Conservation (phyloP, 1,140 invertebrate genomes). For the Zaprionus taronus region DNA sequence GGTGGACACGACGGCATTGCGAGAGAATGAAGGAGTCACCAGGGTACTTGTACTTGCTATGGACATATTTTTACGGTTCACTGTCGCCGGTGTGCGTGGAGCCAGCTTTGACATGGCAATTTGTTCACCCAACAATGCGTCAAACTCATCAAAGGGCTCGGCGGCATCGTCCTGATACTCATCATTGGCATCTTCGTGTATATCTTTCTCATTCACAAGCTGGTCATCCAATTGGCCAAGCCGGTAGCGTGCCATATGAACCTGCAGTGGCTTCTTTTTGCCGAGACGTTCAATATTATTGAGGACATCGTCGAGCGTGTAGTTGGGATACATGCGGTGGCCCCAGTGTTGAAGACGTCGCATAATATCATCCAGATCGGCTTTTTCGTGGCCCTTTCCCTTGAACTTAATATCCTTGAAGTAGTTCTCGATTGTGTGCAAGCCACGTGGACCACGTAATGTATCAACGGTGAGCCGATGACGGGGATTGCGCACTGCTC, state of each 20-base stretch:
- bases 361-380: conserved; percentile 93
- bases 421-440: conserved; percentile 90
- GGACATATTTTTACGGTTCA: conserved; percentile 31
- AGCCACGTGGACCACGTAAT: conserved; percentile 90
- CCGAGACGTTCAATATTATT: conserved; percentile 93
- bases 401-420: conserved; percentile 93
- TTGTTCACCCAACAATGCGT: conserved; percentile 85
- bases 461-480: conserved; percentile 90
- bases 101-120: conserved; percentile 80
- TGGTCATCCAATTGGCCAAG: conserved; percentile 86
- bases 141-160: conserved; percentile 85
- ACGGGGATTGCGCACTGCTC: conserved; percentile 88
- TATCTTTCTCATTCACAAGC: conserved; percentile 26
- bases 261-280: conserved; percentile 88
- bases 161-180: conserved; percentile 74
- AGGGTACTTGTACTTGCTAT: conserved; percentile 45
- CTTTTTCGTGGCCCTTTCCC: conserved; percentile 92
- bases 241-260: conserved; percentile 87
- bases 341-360: conserved; percentile 96
- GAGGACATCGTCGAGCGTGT: conserved; percentile 93
- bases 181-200: conserved; percentile 57
- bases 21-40: conserved; percentile 70
- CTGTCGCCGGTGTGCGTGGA: conserved; percentile 61
- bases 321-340: conserved; percentile 94
- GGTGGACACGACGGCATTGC: conserved; percentile 71